These are phyloP conservation scores for Heliconius ethilla DNA, from an alignment of 2,888 invertebrate species.

Conservation along the genomic window DNA sequence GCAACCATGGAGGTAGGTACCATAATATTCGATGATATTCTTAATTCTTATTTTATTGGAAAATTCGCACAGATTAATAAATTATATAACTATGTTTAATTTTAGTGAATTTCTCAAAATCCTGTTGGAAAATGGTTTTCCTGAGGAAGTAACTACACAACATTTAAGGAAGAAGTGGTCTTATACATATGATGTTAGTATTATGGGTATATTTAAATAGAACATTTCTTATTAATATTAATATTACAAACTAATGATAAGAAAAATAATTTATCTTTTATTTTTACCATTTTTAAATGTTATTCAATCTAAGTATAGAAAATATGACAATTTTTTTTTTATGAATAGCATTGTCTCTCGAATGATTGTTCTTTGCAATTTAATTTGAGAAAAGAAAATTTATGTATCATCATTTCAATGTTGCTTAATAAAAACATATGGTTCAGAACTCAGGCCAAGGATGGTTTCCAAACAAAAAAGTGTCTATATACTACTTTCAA, in stretches of 20 bases:
- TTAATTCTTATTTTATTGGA: conserved; percentile 13
- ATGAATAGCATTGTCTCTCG: no score
- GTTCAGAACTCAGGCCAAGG: no score
- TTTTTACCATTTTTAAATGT: no score
- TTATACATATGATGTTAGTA: conserved; percentile 76
- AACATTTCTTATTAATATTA: neutral
- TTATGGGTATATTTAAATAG: neutral
- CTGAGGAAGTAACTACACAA: conserved; percentile 68
- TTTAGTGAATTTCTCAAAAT: conserved; percentile 71
- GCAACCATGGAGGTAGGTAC: conserved; percentile 74
- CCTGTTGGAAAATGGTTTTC: conserved; percentile 71
- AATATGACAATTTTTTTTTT: no score
- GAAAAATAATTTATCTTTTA: neutral
- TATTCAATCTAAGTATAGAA: no score
- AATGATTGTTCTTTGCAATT: no score
- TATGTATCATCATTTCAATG: no score
- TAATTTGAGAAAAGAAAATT: no score
- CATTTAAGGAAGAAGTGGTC: conserved; percentile 78
- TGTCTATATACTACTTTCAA: no score
- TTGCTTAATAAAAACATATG: no score
- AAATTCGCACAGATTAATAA: neutral
- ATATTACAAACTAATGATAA: neutral
- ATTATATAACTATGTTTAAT: conserved; percentile 28
- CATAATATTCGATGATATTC: neutral
- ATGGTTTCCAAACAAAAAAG: no score